phyloP scores from a whole-genome alignment of 2,797 vertebrate species.

The Fringilla coelebs region DNA sequence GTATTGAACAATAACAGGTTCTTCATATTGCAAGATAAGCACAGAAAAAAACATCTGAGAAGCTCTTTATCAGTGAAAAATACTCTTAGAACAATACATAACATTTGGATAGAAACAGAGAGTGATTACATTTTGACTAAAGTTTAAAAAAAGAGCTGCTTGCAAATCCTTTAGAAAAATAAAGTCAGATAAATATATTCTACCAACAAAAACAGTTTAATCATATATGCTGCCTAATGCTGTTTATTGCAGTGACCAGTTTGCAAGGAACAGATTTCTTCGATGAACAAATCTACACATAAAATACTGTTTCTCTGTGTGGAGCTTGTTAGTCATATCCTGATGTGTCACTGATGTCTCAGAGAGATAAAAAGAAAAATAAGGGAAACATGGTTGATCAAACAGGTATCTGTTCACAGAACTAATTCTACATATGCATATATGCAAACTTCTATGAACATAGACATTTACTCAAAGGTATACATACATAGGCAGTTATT shows the following conservation, averaged over 20 bases:
- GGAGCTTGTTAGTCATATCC: conserved; percentile 48
- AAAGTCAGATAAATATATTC: conserved; percentile 1
- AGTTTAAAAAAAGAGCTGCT: neutral
- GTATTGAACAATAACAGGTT: conserved; percentile 31
- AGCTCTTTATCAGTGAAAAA: conserved; percentile 39
- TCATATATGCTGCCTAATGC: neutral
- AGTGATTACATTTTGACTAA: conserved; percentile 13
- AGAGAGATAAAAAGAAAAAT: conserved; percentile 14
- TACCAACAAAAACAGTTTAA: conserved; percentile 23
- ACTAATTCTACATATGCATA: neutral
- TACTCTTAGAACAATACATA: conserved; percentile 28
- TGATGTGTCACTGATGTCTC: conserved; percentile 17
- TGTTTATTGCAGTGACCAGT: neutral
- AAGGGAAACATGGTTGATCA: neutral
- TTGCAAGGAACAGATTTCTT: conserved; percentile 21
- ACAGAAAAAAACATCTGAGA: neutral
- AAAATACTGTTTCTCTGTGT: conserved; percentile 11
- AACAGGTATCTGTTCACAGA: conserved; percentile 21
- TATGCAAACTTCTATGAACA: neutral
- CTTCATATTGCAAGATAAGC: conserved; percentile 48
- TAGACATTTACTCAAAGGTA: neutral
- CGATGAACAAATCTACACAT: conserved; percentile 25
- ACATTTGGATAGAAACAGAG: neutral
- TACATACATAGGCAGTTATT: neutral
- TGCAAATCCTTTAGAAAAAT: neutral